These are phyloP conservation scores for Enteromius paludinosus DNA, from an alignment of 2,797 vertebrate genomes.

Conservation along the genomic window DNA sequence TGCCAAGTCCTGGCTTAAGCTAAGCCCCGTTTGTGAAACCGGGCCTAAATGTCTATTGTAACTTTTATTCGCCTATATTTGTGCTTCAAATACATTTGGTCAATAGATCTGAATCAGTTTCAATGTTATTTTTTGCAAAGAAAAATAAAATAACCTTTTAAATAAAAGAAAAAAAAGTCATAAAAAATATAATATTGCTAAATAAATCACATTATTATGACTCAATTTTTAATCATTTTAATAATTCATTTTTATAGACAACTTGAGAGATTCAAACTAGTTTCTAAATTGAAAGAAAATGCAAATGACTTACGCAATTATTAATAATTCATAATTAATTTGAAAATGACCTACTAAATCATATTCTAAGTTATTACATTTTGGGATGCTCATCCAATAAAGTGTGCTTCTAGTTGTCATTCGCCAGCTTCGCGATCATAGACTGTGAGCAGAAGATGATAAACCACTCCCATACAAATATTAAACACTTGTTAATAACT, in stretches of 20 bases:
- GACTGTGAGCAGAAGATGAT: conserved; percentile 63
- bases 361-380: neutral
- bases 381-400: conserved; percentile 51
- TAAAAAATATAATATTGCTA: neutral
- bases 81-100: neutral
- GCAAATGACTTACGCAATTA: neutral
- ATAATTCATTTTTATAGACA: neutral
- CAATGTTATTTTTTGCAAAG: neutral
- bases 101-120: neutral
- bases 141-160: neutral
- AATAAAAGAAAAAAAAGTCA: neutral
- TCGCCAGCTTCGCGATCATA: conserved; percentile 57
- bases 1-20: too few species aligned
- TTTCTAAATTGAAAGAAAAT: neutral
- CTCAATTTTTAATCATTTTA: neutral
- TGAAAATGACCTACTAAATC: neutral
- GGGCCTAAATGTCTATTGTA: neutral
- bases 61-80: neutral
- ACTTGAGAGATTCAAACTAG: neutral
- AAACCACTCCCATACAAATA: conserved; percentile 83
- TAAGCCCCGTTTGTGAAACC: too few species aligned
- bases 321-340: neutral
- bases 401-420: conserved; percentile 64
- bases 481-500: conserved; percentile 89
- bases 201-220: neutral